A percentile compares a stretch with the other conserved stretches of the same genome.
phyloP scores from a whole-genome alignment of 1,140 invertebrate genomes.

The Sogatella furcifera region DNA sequence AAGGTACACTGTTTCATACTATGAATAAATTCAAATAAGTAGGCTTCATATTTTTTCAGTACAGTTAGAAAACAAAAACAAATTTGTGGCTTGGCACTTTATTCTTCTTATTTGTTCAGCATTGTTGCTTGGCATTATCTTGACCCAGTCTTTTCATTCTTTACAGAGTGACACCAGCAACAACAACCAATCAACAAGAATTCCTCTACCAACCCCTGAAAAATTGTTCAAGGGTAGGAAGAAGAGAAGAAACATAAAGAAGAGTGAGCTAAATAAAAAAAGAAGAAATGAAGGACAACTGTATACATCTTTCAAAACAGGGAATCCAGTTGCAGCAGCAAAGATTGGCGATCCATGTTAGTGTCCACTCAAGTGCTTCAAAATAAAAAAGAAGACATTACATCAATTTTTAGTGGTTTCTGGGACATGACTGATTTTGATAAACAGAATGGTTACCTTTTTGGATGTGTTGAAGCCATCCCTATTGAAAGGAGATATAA shows the following conservation, averaged over 20 bases:
- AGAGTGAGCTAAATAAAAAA: background rate
- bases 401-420: constrained; percentile 1
- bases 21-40: too few species aligned
- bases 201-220: background rate
- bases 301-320: background rate
- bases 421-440: constrained; percentile 1
- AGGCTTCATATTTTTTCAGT: too few species aligned
- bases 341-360: background rate
- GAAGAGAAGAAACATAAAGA: background rate
- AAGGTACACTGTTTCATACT: too few species aligned
- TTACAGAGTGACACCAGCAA: too few species aligned
- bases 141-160: too few species aligned
- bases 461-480: background rate
- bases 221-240: background rate
- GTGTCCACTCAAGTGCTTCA: background rate
- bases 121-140: too few species aligned
- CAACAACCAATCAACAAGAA: too few species aligned
- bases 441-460: background rate
- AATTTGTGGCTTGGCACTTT: too few species aligned
- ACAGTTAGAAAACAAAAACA: too few species aligned
- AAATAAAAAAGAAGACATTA: background rate
- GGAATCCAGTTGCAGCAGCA: background rate
- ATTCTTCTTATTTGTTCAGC: too few species aligned
- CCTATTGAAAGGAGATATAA: constrained; percentile 1
- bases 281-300: background rate